A percentile compares a stretch with the other conserved stretches of the same genome.
phyloP scores from a whole-genome alignment of 2,113 vertebrate species.

The Lasiurus borealis region DNA sequence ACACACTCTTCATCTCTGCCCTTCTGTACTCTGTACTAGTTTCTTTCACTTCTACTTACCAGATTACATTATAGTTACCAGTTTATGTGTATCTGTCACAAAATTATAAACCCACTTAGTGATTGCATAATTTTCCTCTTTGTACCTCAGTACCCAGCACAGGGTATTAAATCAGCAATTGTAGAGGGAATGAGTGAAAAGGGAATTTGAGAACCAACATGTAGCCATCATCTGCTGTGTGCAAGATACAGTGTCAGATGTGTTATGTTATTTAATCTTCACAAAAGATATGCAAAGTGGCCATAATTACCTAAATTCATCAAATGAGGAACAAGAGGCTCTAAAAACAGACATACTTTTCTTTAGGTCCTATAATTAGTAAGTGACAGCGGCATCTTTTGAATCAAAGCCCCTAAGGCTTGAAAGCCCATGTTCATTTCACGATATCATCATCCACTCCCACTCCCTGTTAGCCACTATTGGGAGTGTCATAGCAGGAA shows the following conservation, averaged over 20 bases:
- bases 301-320: conserved; percentile 56
- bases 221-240: background rate
- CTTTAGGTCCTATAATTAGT: background rate
- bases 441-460: background rate
- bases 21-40: background rate
- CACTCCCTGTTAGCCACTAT: fast-evolving
- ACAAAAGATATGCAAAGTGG: conserved; percentile 61
- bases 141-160: background rate
- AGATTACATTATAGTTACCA: background rate
- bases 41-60: background rate
- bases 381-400: conserved; percentile 28
- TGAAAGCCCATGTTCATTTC: background rate
- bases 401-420: background rate
- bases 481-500: fast-evolving
- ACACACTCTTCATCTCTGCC: background rate
- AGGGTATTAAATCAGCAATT: background rate
- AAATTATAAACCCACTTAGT: background rate
- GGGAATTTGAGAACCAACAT: background rate
- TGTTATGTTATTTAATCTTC: conserved; percentile 42
- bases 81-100: background rate
- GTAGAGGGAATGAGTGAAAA: background rate
- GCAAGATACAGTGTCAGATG: conserved; percentile 21
- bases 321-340: conserved; percentile 48
- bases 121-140: background rate
- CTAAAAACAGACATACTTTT: conserved; percentile 15